Base-by-base conservation (phyloP, 2,888 invertebrate genomes). In the Altica lythri region DNA sequence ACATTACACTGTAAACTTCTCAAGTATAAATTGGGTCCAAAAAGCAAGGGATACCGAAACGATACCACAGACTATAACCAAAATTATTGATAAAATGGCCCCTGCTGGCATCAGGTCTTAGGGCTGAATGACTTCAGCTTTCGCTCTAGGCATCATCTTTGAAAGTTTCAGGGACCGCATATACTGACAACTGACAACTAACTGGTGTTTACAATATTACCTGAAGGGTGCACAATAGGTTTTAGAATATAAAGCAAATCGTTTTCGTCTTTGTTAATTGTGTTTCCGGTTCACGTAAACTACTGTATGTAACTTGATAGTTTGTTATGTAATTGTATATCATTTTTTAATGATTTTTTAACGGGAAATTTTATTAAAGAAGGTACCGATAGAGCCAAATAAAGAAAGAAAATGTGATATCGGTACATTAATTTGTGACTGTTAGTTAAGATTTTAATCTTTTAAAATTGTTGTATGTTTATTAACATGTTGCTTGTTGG, bases 181-280 rank as follows among this genome's bases (percentile, higher is more conserved):
- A 49, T 4, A 40, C 40, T 42, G 49, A 49, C 42, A 49, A 40
- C 49, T 49, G 22, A 22, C 38, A 35, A 16, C 10, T 22, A n/a
- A n/a, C n/a, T 25, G 25, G 22, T 40, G 42, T 40, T 42, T 46
- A 46, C 49, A 16, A 40, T 42, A 40, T 42, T 49, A 49, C 49
- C 49, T 49, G 49, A 10, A 13, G 40, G 30, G 40, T 32, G 30
- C 40, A 49, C 30, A 49, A 49, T 40, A 9, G 40, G 25, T 10
- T 12, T 40, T 40, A 22, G 22, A 40, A 25, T 32, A 19, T 6
- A 32, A 27, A 40, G 42, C 25, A 40, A 17, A 49, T 49, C 19
- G 42, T 30, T 49, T 32, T 49, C 38, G n/a, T 48, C 18, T 6
- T 12, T 12, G 34, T 14, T 19, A 47, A n/a, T 37, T 49, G 22